Evolutionary conservation across 2,797 vertebrate species (phyloP).

Genomic region (Bothrops alternatus): DNA sequence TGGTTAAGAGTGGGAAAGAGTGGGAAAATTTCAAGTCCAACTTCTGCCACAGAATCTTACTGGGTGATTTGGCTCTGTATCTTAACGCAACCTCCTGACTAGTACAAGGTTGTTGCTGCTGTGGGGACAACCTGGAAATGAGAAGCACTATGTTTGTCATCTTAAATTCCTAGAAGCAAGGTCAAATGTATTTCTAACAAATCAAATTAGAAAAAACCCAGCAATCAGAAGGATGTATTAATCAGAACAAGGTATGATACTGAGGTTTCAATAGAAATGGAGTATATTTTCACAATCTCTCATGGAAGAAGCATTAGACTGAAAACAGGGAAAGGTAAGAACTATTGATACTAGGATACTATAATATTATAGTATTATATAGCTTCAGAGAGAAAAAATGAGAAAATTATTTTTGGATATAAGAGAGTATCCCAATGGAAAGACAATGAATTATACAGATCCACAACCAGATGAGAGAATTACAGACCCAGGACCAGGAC

Average conservation of each 20-base stretch:
- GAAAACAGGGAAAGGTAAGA: neutral
- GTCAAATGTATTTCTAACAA: neutral
- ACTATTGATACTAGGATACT: neutral
- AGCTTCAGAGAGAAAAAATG: neutral
- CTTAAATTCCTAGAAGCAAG: neutral
- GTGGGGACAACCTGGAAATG: neutral
- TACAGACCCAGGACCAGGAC: neutral
- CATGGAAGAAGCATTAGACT: neutral
- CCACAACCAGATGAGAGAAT: neutral
- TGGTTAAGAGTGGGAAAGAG: neutral
- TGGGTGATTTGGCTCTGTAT: neutral
- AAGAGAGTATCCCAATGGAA: neutral
- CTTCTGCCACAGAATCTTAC: neutral
- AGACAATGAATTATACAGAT: neutral
- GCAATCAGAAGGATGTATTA: neutral
- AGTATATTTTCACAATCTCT: neutral
- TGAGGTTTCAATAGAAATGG: neutral
- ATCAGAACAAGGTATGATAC: neutral
- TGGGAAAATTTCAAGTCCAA: neutral
- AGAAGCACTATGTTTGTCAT: neutral
- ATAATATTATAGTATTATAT: neutral
- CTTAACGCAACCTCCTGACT: neutral
- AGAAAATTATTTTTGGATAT: neutral
- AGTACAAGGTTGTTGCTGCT: neutral
- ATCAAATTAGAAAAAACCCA: neutral